Evolutionary conservation across 2,888 invertebrate genomes (phyloP).

Genomic region (Lochmaea capreae): DNA sequence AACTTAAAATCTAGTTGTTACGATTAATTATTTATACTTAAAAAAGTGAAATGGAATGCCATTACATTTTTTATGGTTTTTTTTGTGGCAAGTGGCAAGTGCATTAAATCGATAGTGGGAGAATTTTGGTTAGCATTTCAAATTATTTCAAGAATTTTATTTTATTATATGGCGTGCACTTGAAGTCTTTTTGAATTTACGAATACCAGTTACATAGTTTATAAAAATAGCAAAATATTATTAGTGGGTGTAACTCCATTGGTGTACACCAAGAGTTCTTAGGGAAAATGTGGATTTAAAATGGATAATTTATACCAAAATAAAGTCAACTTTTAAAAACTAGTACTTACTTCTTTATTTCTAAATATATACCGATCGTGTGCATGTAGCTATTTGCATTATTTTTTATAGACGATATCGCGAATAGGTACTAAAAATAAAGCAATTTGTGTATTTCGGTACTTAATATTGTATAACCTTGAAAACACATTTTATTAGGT

Average conservation of each 20-base stretch:
- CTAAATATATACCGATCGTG: no score
- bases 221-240: not conserved
- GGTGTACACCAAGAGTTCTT: not conserved
- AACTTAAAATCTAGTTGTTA: not conserved
- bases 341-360: not conserved
- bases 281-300: not conserved
- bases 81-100: no score
- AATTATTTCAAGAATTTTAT: not conserved
- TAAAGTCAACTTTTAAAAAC: not conserved
- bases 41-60: no score
- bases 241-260: constrained; percentile 2
- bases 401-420: no score
- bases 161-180: no score
- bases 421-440: no score
- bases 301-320: no score
- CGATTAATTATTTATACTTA: not conserved
- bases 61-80: not conserved
- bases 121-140: not conserved
- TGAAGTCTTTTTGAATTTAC: no score
- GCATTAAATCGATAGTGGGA: not conserved
- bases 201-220: not conserved
- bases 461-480: not conserved
- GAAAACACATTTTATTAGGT: not conserved
- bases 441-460: not conserved
- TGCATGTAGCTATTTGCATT: no score